These are phyloP conservation scores for Dendrocopos noguchii DNA, from an alignment of 2,113 vertebrate genomes.

Conservation along the genomic window DNA sequence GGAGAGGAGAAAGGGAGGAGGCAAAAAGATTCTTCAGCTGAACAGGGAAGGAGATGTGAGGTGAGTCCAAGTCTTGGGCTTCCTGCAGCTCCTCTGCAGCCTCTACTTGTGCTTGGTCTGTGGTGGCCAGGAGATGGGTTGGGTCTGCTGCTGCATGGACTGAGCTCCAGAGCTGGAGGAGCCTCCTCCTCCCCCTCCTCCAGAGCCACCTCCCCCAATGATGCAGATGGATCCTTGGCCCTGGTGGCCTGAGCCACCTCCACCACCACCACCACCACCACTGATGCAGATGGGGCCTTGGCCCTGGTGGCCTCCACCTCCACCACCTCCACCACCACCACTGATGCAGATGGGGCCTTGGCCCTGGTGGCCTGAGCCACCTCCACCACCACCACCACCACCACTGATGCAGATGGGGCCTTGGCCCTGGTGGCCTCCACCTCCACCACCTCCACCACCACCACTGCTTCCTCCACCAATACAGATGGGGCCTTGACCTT, in stretches of 20 bases:
- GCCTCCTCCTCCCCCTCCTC: not conserved
- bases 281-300: not conserved
- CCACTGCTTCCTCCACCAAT: too few relatives aligned
- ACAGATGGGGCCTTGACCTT: too few relatives aligned
- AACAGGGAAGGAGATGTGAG: not conserved
- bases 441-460: not conserved
- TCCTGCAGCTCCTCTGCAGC: not conserved
- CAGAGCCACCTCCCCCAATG: not conserved
- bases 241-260: too few relatives aligned
- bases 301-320: not conserved
- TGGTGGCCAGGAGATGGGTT: conserved; percentile 10
- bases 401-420: not conserved
- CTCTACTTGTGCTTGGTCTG: conserved; percentile 37
- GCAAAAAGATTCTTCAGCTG: not conserved
- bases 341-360: not conserved
- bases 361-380: too few relatives aligned
- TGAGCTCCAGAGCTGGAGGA: conserved; percentile 13
- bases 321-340: not conserved
- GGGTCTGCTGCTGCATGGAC: conserved; percentile 44
- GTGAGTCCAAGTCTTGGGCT: not conserved
- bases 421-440: not conserved
- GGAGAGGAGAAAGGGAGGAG: not conserved
- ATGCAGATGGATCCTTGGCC: too few relatives aligned
- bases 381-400: not conserved
- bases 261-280: not conserved